Evolutionary conservation across 2,113 vertebrate genomes (phyloP).

Genomic region (Polypterus senegalus): DNA sequence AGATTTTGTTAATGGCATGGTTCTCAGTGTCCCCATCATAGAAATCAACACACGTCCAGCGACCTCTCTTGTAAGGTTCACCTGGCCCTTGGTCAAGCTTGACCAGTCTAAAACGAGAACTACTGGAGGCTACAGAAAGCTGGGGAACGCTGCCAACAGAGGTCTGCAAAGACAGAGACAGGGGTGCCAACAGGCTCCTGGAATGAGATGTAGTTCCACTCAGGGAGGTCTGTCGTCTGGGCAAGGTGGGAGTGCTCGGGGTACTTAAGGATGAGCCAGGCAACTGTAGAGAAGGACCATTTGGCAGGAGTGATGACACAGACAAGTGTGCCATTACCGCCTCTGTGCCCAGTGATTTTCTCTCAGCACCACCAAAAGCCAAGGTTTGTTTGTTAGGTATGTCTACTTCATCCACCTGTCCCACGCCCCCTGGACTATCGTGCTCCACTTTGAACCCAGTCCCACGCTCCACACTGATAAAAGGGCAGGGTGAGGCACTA

Average conservation of each 20-base stretch:
- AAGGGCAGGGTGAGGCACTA: not conserved
- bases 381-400: conserved; percentile 1
- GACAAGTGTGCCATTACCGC: not conserved
- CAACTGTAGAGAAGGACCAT: conserved; percentile 11
- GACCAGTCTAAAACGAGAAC: conserved; percentile 66
- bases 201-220: not conserved
- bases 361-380: not conserved
- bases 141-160: conserved; percentile 16
- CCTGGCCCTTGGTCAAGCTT: conserved; percentile 52
- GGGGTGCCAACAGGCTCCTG: not conserved
- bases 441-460: not conserved
- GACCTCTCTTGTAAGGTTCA: conserved; percentile 56
- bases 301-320: conserved; percentile 19
- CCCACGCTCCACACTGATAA: not conserved
- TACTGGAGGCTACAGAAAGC: conserved; percentile 16
- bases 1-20: conserved; percentile 33
- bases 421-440: conserved; percentile 6
- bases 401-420: conserved; percentile 5
- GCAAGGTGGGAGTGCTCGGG: conserved; percentile 20
- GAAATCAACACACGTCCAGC: conserved; percentile 70
- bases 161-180: conserved; percentile 4
- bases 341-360: not conserved
- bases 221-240: conserved; percentile 5
- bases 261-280: not conserved
- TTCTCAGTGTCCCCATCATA: conserved; percentile 44